Conservation (phyloP, 2,113 vertebrate species). For the Sciurus niger region DNA sequence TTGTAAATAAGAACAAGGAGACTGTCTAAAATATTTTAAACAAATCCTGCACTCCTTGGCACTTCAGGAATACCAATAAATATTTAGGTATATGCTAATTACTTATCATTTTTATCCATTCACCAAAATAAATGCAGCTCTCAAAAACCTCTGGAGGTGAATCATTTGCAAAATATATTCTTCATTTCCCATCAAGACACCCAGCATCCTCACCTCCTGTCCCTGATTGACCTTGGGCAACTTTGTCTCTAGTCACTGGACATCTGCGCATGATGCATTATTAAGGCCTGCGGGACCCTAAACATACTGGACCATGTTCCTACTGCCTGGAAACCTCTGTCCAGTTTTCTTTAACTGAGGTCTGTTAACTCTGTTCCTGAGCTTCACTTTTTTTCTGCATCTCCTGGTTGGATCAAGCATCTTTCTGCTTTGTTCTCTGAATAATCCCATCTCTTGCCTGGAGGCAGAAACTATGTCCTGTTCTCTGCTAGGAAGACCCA, state of each 20-base stretch:
- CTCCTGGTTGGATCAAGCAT: background rate
- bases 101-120: constrained; percentile 62
- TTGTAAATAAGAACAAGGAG: constrained; percentile 66
- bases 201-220: background rate
- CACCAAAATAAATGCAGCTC: constrained; percentile 58
- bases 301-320: background rate
- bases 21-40: constrained; percentile 69
- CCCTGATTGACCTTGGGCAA: background rate
- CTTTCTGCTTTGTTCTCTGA: background rate
- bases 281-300: background rate
- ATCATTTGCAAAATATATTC: constrained; percentile 25
- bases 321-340: background rate
- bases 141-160: constrained; percentile 4
- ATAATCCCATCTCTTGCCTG: background rate
- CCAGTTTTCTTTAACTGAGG: background rate
- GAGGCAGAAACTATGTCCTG: background rate
- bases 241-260: background rate
- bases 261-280: background rate
- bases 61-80: constrained; percentile 64
- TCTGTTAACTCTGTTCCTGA: background rate
- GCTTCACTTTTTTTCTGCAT: background rate
- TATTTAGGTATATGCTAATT: constrained; percentile 76
- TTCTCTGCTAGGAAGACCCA: background rate
- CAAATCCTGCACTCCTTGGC: constrained; percentile 43
- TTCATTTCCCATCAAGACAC: background rate